Conservation (phyloP, 2,888 invertebrate species). For the Helleia helle region DNA sequence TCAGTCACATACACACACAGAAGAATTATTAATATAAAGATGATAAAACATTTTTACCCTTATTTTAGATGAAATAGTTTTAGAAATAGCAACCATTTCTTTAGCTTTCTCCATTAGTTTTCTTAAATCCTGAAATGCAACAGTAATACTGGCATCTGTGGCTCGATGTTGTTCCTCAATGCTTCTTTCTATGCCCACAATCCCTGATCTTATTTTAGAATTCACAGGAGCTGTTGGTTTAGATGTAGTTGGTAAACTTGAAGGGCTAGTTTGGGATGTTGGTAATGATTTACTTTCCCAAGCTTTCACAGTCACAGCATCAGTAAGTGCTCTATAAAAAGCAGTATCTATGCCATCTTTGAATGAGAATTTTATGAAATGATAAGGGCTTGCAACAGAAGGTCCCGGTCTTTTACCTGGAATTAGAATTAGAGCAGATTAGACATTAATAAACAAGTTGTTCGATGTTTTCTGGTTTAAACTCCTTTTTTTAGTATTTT, state of each 20-base stretch:
- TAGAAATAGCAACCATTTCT: constrained; percentile 96
- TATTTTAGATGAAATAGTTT: constrained; percentile 93
- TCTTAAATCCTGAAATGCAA: constrained; percentile 96
- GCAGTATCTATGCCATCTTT: constrained; percentile 83
- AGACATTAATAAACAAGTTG: too few species aligned
- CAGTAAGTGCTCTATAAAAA: constrained; percentile 77
- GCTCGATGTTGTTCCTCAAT: constrained; percentile 92
- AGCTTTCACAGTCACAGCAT: constrained; percentile 75
- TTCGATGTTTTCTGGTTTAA: too few species aligned
- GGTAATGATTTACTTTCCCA: constrained; percentile 72
- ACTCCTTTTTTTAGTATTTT: too few species aligned
- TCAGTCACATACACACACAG: too few species aligned
- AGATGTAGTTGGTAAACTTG: constrained; percentile 30
- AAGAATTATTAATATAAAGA: too few species aligned
- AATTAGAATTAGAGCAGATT: too few species aligned
- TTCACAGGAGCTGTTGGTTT: constrained; percentile 42
- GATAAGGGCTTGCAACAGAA: constrained; percentile 78
- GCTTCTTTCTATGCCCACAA: constrained; percentile 95
- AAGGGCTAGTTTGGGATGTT: constrained; percentile 26
- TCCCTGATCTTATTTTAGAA: constrained; percentile 88
- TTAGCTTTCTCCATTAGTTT: constrained; percentile 97
- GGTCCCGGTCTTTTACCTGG: constrained; percentile 83
- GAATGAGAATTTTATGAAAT: constrained; percentile 89
- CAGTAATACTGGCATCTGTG: constrained; percentile 91
- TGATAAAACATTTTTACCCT: constrained; percentile 69